A percentile compares a stretch with the other conserved stretches of the same genome.
Evolutionary conservation across 2,113 vertebrate genomes (phyloP).

Genomic region (Muscicapa adusta): DNA sequence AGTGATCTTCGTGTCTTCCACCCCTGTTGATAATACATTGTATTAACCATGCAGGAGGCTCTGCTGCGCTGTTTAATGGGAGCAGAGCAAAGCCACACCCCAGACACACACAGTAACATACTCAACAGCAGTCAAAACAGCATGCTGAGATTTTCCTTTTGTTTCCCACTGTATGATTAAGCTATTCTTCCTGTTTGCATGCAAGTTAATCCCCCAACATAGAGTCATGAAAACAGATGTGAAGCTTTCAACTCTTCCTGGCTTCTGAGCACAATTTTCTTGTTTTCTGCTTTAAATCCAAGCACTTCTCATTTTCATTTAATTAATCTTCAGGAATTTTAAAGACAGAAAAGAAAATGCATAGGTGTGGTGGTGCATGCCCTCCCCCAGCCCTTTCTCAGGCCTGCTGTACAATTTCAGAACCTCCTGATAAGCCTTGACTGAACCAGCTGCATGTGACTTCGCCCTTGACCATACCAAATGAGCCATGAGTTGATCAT

Average conservation of each 20-base stretch:
- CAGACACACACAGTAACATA: neutral
- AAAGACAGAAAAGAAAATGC: neutral
- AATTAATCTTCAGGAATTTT: neutral
- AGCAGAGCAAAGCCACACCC: neutral
- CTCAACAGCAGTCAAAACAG: neutral
- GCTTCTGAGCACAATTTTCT: neutral
- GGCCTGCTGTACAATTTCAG: neutral
- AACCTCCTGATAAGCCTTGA: neutral
- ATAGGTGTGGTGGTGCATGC: neutral
- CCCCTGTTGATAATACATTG: neutral
- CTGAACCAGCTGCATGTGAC: neutral
- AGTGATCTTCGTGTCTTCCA: neutral
- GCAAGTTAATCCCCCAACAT: neutral
- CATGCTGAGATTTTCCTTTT: neutral
- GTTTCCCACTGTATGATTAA: neutral
- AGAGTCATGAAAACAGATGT: neutral
- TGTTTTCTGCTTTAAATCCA: neutral
- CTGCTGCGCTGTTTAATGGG: neutral
- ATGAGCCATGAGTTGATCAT: neutral
- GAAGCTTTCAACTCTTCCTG: neutral
- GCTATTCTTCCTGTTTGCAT: neutral
- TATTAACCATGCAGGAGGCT: neutral
- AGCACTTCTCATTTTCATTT: neutral
- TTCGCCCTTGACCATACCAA: accelerated
- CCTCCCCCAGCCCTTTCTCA: accelerated